Evolutionary conservation across 2,888 invertebrate species (phyloP).

Genomic region (Lordiphosa fenestrarum): DNA sequence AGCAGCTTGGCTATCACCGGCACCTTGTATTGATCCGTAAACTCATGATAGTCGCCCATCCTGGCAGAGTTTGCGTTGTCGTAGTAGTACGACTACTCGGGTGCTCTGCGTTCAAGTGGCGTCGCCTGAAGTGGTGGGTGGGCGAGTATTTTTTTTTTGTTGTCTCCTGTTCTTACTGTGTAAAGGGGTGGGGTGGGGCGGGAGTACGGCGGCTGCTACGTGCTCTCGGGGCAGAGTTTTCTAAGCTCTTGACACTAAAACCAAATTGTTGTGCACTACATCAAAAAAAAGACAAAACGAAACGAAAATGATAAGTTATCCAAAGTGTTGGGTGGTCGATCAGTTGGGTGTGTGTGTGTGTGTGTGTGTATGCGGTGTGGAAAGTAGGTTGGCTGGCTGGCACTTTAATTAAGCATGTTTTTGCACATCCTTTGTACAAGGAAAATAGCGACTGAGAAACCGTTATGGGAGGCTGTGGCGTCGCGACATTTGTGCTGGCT

Average conservation of each 20-base stretch:
- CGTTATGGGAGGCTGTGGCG: conserved; percentile 34
- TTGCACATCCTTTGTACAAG: conserved; percentile 6
- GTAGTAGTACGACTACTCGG: background rate
- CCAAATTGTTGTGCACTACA: conserved; percentile 61
- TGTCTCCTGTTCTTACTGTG: conserved; percentile 10
- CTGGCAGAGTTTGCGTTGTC: conserved; percentile 8
- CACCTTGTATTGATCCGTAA: conserved; percentile 89
- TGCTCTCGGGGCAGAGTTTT: conserved; percentile 56
- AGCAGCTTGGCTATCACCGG: conserved; percentile 92
- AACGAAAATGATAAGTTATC: background rate
- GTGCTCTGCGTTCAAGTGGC: background rate
- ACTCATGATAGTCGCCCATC: conserved; percentile 79
- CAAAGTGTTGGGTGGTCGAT: conserved; percentile 1
- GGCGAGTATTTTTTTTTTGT: conserved; percentile 2
- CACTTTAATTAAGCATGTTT: conserved; percentile 25
- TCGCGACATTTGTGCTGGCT: background rate
- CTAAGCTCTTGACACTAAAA: conserved; percentile 70
- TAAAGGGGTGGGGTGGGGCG: background rate
- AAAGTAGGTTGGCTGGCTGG: conserved; percentile 49
- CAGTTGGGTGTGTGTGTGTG: conserved; percentile 13
- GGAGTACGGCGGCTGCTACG: conserved; percentile 35
- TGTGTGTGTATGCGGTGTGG: conserved; percentile 31
- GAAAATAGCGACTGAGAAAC: background rate
- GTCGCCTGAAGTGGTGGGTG: conserved; percentile 6
- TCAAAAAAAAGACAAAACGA: background rate